Conservation (phyloP, 2,888 invertebrate genomes). For the Enchytraeus crypticus region DNA sequence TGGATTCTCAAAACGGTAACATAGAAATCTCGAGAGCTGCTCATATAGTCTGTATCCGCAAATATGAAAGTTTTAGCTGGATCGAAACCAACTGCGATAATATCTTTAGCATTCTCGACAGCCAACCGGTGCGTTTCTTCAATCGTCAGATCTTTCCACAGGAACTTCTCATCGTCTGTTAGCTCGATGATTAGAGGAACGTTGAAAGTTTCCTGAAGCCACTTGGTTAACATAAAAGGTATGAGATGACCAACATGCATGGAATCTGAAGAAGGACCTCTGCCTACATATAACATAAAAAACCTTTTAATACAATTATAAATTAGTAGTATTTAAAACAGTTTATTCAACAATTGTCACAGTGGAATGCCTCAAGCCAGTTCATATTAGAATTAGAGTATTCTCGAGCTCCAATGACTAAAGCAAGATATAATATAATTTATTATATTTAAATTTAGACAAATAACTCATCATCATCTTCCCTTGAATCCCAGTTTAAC, state of each 20-base stretch:
- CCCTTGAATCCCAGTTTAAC: too few species aligned
- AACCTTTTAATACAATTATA: too few species aligned
- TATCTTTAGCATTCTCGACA: slow-evolving; percentile 88
- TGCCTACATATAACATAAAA: too few species aligned
- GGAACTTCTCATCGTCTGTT: slow-evolving; percentile 94
- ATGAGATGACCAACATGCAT: slow-evolving; percentile 95
- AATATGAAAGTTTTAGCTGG: slow-evolving; percentile 92
- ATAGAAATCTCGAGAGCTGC: slow-evolving; percentile 80
- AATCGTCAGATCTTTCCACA: slow-evolving; percentile 88
- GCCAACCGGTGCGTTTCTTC: slow-evolving; percentile 77
- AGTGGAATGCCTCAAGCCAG: too few species aligned
- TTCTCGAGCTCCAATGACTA: too few species aligned
- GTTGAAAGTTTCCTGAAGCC: slow-evolving; percentile 92
- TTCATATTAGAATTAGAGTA: too few species aligned
- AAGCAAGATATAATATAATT: too few species aligned
- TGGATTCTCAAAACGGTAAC: slow-evolving; percentile 84
- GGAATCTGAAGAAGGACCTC: slow-evolving; percentile 89
- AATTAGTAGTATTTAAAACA: too few species aligned
- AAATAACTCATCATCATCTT: too few species aligned
- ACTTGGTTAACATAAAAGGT: slow-evolving; percentile 93
- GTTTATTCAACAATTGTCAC: too few species aligned
- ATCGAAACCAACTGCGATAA: slow-evolving; percentile 92
- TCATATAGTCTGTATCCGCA: slow-evolving; percentile 84
- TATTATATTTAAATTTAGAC: too few species aligned
- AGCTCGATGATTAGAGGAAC: slow-evolving; percentile 91